Conservation (phyloP, 2,888 invertebrate genomes). For the Dasysyrphus albostriatus region DNA sequence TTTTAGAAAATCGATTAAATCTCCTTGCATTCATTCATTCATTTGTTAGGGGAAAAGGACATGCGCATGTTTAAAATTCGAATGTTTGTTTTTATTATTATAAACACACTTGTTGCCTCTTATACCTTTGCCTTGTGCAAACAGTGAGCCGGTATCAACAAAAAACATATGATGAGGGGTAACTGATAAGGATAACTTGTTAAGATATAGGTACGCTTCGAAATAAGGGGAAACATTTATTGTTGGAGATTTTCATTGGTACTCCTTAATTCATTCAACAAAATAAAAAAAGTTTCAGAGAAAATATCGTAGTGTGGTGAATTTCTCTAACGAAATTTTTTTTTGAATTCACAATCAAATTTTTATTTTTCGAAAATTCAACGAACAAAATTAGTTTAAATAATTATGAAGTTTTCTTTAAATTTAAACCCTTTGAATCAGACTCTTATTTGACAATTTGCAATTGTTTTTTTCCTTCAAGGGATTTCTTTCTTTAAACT, state of each 20-base stretch:
- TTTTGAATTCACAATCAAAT: not conserved
- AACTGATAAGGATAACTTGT: constrained; percentile 8
- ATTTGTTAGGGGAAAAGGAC: constrained; percentile 61
- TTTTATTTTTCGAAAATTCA: not conserved
- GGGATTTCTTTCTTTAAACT: too few relatives aligned
- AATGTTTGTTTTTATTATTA: constrained; percentile 17
- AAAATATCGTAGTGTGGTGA: not conserved
- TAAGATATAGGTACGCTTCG: not conserved
- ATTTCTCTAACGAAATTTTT: not conserved
- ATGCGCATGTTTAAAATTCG: constrained; percentile 66
- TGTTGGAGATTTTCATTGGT: not conserved
- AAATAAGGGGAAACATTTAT: not conserved
- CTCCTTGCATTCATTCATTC: constrained; percentile 47
- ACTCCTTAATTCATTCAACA: not conserved
- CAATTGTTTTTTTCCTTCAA: too few relatives aligned
- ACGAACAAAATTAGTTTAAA: not conserved
- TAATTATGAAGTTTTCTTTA: too few relatives aligned
- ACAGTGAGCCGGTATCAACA: constrained; percentile 60
- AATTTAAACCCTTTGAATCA: too few relatives aligned
- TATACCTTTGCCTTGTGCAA: not conserved
- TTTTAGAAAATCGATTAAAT: constrained; percentile 64
- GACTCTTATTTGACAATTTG: too few relatives aligned
- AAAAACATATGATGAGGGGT: constrained; percentile 33
- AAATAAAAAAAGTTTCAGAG: not conserved
- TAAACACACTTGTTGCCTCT: constrained; percentile 69